Percentiles rank a stretch among this genome's conserved stretches.
Evolutionary conservation across 2,888 invertebrate species (phyloP).

Genomic region (Ctena decussata): DNA sequence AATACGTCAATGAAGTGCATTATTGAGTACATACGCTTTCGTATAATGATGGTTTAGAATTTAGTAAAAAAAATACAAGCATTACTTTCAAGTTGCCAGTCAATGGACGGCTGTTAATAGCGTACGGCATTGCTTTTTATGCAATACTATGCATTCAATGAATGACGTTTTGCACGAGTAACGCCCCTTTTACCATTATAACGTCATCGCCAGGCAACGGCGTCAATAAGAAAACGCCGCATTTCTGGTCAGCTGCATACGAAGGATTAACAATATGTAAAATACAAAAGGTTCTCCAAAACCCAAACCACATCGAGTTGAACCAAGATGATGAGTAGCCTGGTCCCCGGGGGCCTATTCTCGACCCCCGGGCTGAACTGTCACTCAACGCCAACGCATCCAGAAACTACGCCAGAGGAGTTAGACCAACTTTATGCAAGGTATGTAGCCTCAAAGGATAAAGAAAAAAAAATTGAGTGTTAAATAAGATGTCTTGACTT

Average conservation of each 20-base stretch:
- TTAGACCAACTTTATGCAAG: constrained; percentile 65
- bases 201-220: neutral
- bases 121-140: too few relatives aligned
- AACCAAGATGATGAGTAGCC: constrained; percentile 63
- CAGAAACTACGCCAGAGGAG: constrained; percentile 66
- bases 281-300: neutral
- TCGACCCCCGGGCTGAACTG: constrained; percentile 72
- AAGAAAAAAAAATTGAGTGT: too few relatives aligned
- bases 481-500: too few relatives aligned
- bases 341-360: constrained; percentile 76
- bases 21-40: too few relatives aligned
- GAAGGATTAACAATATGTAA: neutral
- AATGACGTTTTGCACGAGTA: neutral
- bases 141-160: neutral
- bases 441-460: too few relatives aligned
- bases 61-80: too few relatives aligned
- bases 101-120: too few relatives aligned
- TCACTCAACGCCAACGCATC: constrained; percentile 73
- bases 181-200: neutral
- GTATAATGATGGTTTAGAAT: too few relatives aligned
- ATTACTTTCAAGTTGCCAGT: too few relatives aligned
- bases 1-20: too few relatives aligned
- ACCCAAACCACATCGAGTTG: neutral
- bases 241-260: neutral
- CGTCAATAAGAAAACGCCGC: neutral